phyloP scores from a whole-genome alignment of 2,797 vertebrate species.

The Trachops cirrhosus region DNA sequence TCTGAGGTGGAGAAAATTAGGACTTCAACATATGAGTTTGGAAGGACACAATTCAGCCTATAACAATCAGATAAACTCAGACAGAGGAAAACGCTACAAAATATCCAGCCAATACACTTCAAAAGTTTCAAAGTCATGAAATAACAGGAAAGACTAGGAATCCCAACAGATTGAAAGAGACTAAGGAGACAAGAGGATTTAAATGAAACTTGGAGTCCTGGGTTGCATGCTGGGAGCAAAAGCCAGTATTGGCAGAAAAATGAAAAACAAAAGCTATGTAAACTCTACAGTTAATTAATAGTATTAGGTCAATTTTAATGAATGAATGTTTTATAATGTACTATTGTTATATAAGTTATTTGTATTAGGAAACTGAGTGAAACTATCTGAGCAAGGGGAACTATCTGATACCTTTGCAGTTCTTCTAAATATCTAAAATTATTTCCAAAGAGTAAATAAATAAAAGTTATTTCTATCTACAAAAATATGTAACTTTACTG shows the following conservation, averaged over 20 bases:
- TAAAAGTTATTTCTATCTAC: neutral
- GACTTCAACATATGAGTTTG: neutral
- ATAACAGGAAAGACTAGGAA: neutral
- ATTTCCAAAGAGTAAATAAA: neutral
- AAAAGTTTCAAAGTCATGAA: neutral
- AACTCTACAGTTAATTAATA: neutral
- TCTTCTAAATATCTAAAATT: neutral
- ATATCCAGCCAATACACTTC: neutral
- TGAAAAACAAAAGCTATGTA: neutral
- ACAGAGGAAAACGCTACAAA: neutral
- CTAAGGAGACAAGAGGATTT: too few relatives aligned
- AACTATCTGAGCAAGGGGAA: neutral
- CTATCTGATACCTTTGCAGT: neutral
- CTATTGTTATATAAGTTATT: neutral
- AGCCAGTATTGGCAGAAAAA: neutral
- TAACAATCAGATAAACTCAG: too few relatives aligned
- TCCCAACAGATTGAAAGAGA: neutral
- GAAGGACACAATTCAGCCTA: neutral
- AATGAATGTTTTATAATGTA: too few relatives aligned
- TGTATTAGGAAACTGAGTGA: neutral
- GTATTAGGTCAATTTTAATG: neutral
- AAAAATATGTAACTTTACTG: neutral
- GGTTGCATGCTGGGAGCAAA: neutral
- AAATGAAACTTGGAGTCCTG: rapidly evolving
- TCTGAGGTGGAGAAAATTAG: neutral